Evolutionary conservation across 2,797 vertebrate species (phyloP).

Genomic region (Oreochromis grahami): DNA sequence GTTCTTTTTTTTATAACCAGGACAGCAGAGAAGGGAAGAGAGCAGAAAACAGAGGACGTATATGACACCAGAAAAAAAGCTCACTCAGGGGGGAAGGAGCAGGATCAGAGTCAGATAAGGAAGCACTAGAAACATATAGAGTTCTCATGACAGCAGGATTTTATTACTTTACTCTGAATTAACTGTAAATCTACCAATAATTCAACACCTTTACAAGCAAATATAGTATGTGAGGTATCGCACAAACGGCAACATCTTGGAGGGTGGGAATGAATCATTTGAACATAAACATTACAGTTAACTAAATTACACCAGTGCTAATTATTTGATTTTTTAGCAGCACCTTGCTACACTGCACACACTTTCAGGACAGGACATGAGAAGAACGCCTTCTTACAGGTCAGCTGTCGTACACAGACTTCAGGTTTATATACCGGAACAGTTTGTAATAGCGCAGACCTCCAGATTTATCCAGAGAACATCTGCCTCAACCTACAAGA

Average conservation of each 20-base stretch:
- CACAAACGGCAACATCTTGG: background rate
- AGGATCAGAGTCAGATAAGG: background rate
- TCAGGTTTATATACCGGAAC: background rate
- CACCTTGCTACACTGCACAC: background rate
- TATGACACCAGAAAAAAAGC: background rate
- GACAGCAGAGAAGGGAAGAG: background rate
- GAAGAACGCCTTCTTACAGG: background rate
- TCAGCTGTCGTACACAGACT: background rate
- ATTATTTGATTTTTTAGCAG: background rate
- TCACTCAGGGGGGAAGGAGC: background rate
- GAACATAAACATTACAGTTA: background rate
- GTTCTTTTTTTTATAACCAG: background rate
- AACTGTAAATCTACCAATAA: background rate
- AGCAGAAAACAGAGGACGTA: background rate
- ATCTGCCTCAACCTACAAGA: background rate
- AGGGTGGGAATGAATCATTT: background rate
- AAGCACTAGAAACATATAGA: background rate
- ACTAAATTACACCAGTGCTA: background rate
- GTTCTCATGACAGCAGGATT: background rate
- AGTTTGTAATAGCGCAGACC: background rate
- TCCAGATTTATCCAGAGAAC: background rate
- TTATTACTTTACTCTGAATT: background rate
- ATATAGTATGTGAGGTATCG: background rate
- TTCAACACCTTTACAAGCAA: background rate
- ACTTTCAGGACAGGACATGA: background rate